Percentiles rank a stretch among this genome's conserved stretches.
Conservation (phyloP, 2,888 invertebrate species). For the Apodemia duryi region DNA sequence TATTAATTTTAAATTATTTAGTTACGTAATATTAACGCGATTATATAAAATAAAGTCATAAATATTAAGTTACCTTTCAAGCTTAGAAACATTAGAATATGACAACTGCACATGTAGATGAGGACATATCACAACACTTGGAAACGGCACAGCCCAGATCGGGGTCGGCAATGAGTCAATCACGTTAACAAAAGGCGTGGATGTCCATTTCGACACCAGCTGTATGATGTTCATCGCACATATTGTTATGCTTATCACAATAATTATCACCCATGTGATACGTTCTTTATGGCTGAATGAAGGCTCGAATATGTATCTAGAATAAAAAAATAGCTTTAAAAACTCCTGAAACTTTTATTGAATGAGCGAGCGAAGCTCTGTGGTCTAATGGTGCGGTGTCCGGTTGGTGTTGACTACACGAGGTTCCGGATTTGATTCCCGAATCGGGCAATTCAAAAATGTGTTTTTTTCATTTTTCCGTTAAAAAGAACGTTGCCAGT, state of each 20-base stretch:
- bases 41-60: no score
- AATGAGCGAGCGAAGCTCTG: no score
- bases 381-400: no score
- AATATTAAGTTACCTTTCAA: conserved; percentile 47
- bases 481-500: no score
- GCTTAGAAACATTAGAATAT: conserved; percentile 50
- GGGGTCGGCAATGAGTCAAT: conserved; percentile 69
- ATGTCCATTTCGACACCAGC: conserved; percentile 61
- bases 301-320: conserved; percentile 68
- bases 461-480: no score
- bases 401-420: no score
- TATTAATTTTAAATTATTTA: no score
- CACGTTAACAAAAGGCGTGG: conserved; percentile 68
- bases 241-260: conserved; percentile 57
- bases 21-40: no score
- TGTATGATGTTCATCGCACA: conserved; percentile 62
- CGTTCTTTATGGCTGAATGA: conserved; percentile 59
- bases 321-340: neutral
- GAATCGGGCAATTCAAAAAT: no score
- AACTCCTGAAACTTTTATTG: no score
- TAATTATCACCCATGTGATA: conserved; percentile 58
- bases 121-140: conserved; percentile 67
- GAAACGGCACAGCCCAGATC: conserved; percentile 71
- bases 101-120: conserved; percentile 62
- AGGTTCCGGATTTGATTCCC: no score